Evolutionary conservation across 2,797 vertebrate species (phyloP).

Genomic region (Hydrocynus forskahlii): DNA sequence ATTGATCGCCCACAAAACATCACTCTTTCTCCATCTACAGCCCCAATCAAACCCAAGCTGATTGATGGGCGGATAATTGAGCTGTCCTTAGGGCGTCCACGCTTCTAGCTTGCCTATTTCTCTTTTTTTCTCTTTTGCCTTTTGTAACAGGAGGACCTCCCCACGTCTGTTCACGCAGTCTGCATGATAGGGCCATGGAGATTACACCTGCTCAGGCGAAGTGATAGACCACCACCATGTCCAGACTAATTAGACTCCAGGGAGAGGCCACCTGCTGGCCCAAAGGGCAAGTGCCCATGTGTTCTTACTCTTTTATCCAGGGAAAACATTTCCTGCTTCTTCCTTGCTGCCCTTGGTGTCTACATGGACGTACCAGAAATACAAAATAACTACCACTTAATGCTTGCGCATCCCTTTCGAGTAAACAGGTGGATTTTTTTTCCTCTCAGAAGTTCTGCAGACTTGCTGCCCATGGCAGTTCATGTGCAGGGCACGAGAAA

Average conservation of each 20-base stretch:
- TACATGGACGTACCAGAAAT: neutral
- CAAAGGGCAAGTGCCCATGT: slow-evolving; percentile 64
- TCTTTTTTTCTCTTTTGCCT: slow-evolving; percentile 72
- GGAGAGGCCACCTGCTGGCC: slow-evolving; percentile 72
- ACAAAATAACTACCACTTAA: neutral
- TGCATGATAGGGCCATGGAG: slow-evolving; percentile 65
- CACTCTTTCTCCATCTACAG: slow-evolving; percentile 71
- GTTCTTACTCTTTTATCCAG: slow-evolving; percentile 65
- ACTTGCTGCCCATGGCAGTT: neutral
- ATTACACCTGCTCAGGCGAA: slow-evolving; percentile 52
- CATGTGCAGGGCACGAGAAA: neutral
- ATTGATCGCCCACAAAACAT: slow-evolving; percentile 76
- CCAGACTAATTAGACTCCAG: slow-evolving; percentile 75
- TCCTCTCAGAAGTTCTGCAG: neutral
- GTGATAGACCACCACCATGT: slow-evolving; percentile 67
- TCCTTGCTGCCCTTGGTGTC: slow-evolving; percentile 6
- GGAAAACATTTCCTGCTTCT: slow-evolving; percentile 48
- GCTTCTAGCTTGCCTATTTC: slow-evolving; percentile 61
- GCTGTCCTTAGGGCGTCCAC: slow-evolving; percentile 73
- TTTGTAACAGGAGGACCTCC: slow-evolving; percentile 73
- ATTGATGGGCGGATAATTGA: slow-evolving; percentile 81
- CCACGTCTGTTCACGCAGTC: slow-evolving; percentile 71
- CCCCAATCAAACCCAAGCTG: slow-evolving; percentile 74
- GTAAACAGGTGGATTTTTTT: neutral
- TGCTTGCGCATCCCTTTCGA: neutral